Base-by-base conservation (phyloP, 1,140 invertebrate genomes). In the Oppia nitens region DNA sequence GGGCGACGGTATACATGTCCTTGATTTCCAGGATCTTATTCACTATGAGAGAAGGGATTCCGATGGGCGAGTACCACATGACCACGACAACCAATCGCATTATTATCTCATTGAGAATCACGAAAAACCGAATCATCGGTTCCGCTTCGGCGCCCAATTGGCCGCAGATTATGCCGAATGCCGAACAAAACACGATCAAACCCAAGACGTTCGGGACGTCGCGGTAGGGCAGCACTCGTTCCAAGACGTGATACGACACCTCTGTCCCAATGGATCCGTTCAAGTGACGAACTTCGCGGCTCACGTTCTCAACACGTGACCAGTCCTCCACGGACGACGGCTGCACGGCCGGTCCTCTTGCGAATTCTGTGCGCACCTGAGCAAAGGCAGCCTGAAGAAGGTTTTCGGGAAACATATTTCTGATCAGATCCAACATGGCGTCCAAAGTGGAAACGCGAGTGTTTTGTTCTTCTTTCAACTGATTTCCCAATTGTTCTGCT, bases 41-140 rank as follows among this genome's bases (percentile, higher is more conserved):
- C n/a, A 76, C 73, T 52, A 81, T 77, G 47, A 80, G 68, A 62
- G 77, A 81, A 55, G 74, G 71, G 57, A 80, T 81, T 47, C 79
- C 79, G 59, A 81, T 66, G 6, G 79, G 79, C 28, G 79, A 81
- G 66, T 79, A 81, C 69, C 69, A 71, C 70, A 72, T 72, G 26
- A 68, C 63, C 20, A 71, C 55, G 21, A 65, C 63, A 2, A 72
- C 70, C 40, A 72, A 66, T 52, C 62, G 59, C 70, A 72, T 72
- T 20, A 72, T 62, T 23, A 71, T 69, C 40, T 72, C 71, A 54
- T 72, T 71, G 11, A 72, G 64, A 47, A 68, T 64, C 2, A 68
- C 64, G 61, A 72, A 72, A 59, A 72, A 72, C 14, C 71, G 66
- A 17, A 71, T 66, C 68, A 72, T 70, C n/a, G 70, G 59, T 21